These are phyloP conservation scores for Ips nitidus DNA, from an alignment of 1,140 invertebrate species.

Conservation along the genomic window DNA sequence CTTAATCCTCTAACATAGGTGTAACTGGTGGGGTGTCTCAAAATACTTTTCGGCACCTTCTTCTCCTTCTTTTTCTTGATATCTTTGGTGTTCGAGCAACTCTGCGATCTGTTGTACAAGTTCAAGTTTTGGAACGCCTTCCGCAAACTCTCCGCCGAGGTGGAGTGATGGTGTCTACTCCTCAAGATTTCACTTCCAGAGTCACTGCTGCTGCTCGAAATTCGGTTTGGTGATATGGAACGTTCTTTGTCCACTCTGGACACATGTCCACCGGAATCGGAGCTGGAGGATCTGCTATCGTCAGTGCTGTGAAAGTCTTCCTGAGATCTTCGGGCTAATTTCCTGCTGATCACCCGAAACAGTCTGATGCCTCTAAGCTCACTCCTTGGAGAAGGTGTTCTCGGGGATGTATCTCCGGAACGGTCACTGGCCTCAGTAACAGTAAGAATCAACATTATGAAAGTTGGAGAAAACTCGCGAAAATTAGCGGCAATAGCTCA, in stretches of 20 bases:
- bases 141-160: slow-evolving; percentile 62
- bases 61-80: slow-evolving; percentile 56
- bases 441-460: slow-evolving; percentile 22
- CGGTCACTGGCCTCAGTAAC: background rate
- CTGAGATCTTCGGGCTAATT: slow-evolving; percentile 57
- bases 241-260: slow-evolving; percentile 48
- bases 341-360: slow-evolving; percentile 62
- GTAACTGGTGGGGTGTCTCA: slow-evolving; percentile 73
- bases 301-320: slow-evolving; percentile 53
- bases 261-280: slow-evolving; percentile 50
- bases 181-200: slow-evolving; percentile 56
- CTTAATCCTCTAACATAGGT: slow-evolving; percentile 77
- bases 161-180: slow-evolving; percentile 63
- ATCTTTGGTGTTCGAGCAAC: slow-evolving; percentile 59
- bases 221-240: slow-evolving; percentile 50
- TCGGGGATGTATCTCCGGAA: slow-evolving; percentile 44
- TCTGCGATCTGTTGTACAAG: slow-evolving; percentile 63
- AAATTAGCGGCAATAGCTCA: too few relatives aligned
- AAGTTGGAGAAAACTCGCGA: background rate
- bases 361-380: slow-evolving; percentile 58
- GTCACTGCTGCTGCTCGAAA: slow-evolving; percentile 62
- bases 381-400: slow-evolving; percentile 55
- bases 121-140: slow-evolving; percentile 69
- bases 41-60: slow-evolving; percentile 66
- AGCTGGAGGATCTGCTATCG: slow-evolving; percentile 60